Evolutionary conservation across 2,888 invertebrate genomes (phyloP), one percentile per base, ranked within the genome.

Genomic region (Empis stercorea): DNA sequence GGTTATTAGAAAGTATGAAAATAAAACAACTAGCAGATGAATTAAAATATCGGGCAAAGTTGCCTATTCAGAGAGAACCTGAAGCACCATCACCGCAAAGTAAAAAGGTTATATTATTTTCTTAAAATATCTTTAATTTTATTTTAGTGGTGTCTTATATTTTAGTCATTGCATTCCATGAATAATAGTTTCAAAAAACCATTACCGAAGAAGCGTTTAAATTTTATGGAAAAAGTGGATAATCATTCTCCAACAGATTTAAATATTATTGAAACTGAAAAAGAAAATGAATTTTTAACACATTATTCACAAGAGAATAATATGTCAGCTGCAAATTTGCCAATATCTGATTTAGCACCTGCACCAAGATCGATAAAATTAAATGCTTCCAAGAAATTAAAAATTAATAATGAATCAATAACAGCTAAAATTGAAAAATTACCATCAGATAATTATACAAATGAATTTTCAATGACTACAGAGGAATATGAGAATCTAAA

Each of bases 1-100:
- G 93, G 93, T 65, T 93, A 34, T 63, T 81, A 13, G 78, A 80
- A 50, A 85, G 89, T 57, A 79, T 87, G 13, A 74, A 75, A 53
- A 68, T 68, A 4, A 73, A 75, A 41, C 70, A 70, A 30, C 73
- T 78, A 2, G 78, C 14, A 14, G 76, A 76, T 23, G 63, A 65
- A 46, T 63, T 64, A 38, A 52, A 59, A 0, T 66, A 55, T 58
- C 59, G 63, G 10, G 60, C 65, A 34, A 57, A 64, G 16, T 51
- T 68, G 36, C 62, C 63, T 0, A 57, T 57, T 13, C 46, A 43
- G 3, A 51, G 55, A 1, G 62, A 62, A 27, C 57, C 61, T 1
- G 71, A 73, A 51, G 71, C 72, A 2, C 72, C 74, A 13, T 80
- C 80, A 6, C 80, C 81, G 0, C 65, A 79, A 3, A 77, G 78